Evolutionary conservation across 2,797 vertebrate species (phyloP).

Genomic region (Ataeniobius toweri): DNA sequence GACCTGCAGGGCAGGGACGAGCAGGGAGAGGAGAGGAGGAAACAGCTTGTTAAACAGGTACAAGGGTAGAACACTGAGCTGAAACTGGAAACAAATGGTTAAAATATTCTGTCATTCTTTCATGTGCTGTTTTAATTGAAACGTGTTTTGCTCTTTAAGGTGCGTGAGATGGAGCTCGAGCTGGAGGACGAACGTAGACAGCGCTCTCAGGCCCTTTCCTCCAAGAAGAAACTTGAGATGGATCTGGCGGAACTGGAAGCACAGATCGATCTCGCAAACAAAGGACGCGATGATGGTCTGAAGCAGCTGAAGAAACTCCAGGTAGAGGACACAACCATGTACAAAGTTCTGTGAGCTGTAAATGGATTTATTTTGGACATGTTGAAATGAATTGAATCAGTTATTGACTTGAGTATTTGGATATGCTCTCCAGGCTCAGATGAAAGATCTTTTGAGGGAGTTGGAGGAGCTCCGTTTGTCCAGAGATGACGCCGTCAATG

Average conservation of each 20-base stretch:
- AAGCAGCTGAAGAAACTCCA: conserved; percentile 95
- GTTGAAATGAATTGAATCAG: no score
- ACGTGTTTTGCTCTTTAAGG: conserved; percentile 73
- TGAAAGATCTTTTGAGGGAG: conserved; percentile 92
- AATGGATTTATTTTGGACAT: background rate
- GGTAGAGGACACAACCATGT: conserved; percentile 71
- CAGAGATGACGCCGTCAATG: conserved; percentile 88
- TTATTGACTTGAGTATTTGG: background rate
- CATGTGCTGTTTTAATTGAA: background rate
- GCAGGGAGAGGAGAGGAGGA: conserved; percentile 94
- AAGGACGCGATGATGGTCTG: conserved; percentile 92
- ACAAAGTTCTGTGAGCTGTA: background rate
- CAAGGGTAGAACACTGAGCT: background rate
- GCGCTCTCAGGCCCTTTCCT: conserved; percentile 85
- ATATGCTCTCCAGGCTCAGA: conserved; percentile 76
- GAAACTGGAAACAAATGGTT: background rate
- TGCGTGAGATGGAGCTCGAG: conserved; percentile 93
- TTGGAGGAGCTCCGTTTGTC: conserved; percentile 90
- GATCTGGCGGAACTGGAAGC: conserved; percentile 88
- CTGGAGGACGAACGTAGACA: conserved; percentile 94
- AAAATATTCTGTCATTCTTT: background rate
- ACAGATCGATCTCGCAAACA: conserved; percentile 90
- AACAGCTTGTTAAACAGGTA: conserved; percentile 93
- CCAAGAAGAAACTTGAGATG: conserved; percentile 93
- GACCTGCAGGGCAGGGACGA: conserved; percentile 93